Conservation (phyloP, 2,888 invertebrate species). For the Seira ritae region DNA sequence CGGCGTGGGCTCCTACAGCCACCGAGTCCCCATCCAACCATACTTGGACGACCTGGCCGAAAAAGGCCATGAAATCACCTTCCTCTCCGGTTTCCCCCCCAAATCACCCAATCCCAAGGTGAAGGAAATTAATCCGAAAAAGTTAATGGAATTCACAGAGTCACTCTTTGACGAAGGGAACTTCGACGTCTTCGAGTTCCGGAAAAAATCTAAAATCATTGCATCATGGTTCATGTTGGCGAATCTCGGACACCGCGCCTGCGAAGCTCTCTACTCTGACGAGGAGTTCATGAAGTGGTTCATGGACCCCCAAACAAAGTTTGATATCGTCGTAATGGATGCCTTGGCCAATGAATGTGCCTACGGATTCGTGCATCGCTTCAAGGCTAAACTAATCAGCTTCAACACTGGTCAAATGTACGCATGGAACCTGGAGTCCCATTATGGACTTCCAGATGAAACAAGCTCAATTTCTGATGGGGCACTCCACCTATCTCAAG, state of each 20-base stretch:
- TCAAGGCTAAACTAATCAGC: slow-evolving; percentile 33
- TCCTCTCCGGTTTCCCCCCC: slow-evolving; percentile 27
- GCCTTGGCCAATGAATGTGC: slow-evolving; percentile 62
- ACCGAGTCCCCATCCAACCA: slow-evolving; percentile 30
- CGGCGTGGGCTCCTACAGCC: slow-evolving; percentile 45
- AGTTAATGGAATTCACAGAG: background rate
- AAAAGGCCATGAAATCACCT: slow-evolving; percentile 35
- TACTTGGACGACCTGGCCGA: slow-evolving; percentile 32
- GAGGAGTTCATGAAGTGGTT: slow-evolving; percentile 52
- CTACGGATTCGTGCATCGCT: slow-evolving; percentile 49
- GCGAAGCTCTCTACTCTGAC: slow-evolving; percentile 44
- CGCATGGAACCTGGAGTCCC: slow-evolving; percentile 22
- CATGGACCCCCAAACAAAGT: slow-evolving; percentile 21
- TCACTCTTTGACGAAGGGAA: background rate
- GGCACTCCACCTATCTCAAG: slow-evolving; percentile 18
- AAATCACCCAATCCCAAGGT: slow-evolving; percentile 22
- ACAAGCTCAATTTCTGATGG: slow-evolving; percentile 43
- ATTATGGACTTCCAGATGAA: slow-evolving; percentile 50
- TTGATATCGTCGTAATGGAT: slow-evolving; percentile 54
- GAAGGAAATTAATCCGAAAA: slow-evolving; percentile 24
- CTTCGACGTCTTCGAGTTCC: slow-evolving; percentile 34
- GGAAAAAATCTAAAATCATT: slow-evolving; percentile 34
- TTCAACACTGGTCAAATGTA: slow-evolving; percentile 25
- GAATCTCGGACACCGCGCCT: slow-evolving; percentile 20
- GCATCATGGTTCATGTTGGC: slow-evolving; percentile 29